These are phyloP conservation scores for Otus scops DNA, from an alignment of 2,797 vertebrate species.

Conservation along the genomic window DNA sequence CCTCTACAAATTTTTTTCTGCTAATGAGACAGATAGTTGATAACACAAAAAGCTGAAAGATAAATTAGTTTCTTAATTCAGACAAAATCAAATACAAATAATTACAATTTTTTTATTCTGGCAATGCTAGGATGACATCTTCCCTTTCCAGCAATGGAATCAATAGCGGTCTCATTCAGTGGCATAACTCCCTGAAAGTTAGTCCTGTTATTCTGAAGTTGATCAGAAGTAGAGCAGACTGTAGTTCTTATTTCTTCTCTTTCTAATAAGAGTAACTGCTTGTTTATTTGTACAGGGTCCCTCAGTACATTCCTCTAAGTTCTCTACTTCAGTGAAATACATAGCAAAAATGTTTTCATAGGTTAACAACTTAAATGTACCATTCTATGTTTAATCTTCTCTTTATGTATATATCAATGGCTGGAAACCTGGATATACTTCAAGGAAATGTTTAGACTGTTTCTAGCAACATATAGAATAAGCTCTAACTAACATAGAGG, in stretches of 20 bases:
- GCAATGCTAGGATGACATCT: background rate
- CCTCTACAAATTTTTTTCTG: slow-evolving; percentile 75
- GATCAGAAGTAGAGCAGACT: background rate
- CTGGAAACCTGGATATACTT: background rate
- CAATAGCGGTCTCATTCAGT: background rate
- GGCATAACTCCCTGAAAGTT: background rate
- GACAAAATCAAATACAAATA: background rate
- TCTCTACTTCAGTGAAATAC: background rate
- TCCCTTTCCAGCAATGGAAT: background rate
- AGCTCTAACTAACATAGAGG: background rate
- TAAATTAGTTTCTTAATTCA: background rate
- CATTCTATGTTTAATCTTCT: background rate
- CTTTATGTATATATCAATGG: background rate
- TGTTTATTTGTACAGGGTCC: background rate
- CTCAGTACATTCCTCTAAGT: background rate
- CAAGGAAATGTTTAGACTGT: background rate
- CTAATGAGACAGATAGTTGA: background rate
- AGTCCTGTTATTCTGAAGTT: background rate
- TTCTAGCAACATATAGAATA: background rate
- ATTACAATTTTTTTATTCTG: background rate
- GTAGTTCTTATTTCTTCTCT: background rate
- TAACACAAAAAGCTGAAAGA: slow-evolving; percentile 45
- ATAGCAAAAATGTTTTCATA: background rate
- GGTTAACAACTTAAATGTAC: background rate
- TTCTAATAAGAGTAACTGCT: background rate